Evolutionary conservation across 2,888 invertebrate species (phyloP).

Genomic region (Loripinus fragilis): DNA sequence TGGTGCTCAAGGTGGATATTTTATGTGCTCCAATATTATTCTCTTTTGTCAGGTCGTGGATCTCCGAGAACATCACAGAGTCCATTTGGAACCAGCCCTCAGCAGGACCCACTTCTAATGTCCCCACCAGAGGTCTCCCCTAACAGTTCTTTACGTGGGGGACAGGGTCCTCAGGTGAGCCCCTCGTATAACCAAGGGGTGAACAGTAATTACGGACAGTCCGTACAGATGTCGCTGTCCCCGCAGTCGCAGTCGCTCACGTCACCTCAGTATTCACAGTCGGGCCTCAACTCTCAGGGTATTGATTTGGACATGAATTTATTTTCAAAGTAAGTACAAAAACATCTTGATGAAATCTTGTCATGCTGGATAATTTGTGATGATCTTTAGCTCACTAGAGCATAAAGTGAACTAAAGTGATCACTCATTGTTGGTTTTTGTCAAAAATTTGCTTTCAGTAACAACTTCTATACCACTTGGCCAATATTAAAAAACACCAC

Average conservation of each 20-base stretch:
- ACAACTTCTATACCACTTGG: too few relatives aligned
- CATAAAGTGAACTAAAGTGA: too few relatives aligned
- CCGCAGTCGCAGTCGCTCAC: slow-evolving; percentile 32
- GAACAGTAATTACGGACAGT: slow-evolving; percentile 23
- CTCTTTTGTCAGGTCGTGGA: slow-evolving; percentile 67
- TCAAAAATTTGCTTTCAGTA: too few relatives aligned
- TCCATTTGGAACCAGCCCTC: slow-evolving; percentile 72
- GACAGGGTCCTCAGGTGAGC: slow-evolving; percentile 65
- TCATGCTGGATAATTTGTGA: too few relatives aligned
- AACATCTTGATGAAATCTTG: too few relatives aligned
- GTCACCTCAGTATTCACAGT: slow-evolving; percentile 49
- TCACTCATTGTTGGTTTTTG: too few relatives aligned
- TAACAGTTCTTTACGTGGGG: slow-evolving; percentile 63
- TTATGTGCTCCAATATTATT: too few relatives aligned
- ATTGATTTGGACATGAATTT: slow-evolving; percentile 62
- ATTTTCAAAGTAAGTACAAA: slow-evolving; percentile 56
- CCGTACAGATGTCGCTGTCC: slow-evolving; percentile 29
- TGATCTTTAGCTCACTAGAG: too few relatives aligned
- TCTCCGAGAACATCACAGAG: slow-evolving; percentile 77
- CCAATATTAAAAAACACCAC: too few relatives aligned
- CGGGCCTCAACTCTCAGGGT: slow-evolving; percentile 48
- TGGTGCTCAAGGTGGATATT: too few relatives aligned
- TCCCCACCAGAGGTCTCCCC: slow-evolving; percentile 78
- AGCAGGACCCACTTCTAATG: slow-evolving; percentile 76
- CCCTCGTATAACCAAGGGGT: slow-evolving; percentile 70